Conservation (phyloP, 2,797 vertebrate species). For the Brachymystax lenok region DNA sequence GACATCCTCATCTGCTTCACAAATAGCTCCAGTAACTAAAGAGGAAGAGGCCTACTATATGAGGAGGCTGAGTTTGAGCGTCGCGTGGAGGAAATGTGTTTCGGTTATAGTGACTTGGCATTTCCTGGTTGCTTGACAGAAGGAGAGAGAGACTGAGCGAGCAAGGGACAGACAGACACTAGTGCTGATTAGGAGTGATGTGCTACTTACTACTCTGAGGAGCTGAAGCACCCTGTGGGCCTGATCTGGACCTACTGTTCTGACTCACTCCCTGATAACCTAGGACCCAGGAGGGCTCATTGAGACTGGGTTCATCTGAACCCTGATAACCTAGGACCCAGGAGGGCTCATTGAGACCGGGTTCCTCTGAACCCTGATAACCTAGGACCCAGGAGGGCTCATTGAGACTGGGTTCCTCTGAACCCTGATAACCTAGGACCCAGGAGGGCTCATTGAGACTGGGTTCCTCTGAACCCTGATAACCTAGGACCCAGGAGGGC, state of each 20-base stretch:
- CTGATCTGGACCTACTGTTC: conserved; percentile 11
- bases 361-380: too few relatives aligned
- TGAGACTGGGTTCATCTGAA: conserved; percentile 67
- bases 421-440: too few relatives aligned
- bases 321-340: conserved; percentile 27
- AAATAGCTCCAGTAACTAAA: conserved; percentile 47
- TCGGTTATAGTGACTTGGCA: conserved; percentile 79
- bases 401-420: neutral
- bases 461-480: too few relatives aligned
- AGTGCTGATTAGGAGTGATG: conserved; percentile 39
- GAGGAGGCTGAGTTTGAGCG: conserved; percentile 42
- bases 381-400: too few relatives aligned
- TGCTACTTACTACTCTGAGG: conserved; percentile 33
- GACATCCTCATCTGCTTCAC: conserved; percentile 35
- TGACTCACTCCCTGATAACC: too few relatives aligned
- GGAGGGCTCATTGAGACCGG: too few relatives aligned
- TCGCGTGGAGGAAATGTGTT: conserved; percentile 76
- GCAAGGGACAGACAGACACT: conserved; percentile 32
- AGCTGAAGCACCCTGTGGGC: conserved; percentile 46
- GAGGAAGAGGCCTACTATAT: conserved; percentile 62
- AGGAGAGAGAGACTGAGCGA: conserved; percentile 38
- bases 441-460: too few relatives aligned
- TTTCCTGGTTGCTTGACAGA: conserved; percentile 79
- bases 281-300: conserved; percentile 24
- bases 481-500: conserved; percentile 10